Evolutionary conservation across 2,797 vertebrate genomes (phyloP).

Genomic region (Ctenochaetus hawaiiensis): DNA sequence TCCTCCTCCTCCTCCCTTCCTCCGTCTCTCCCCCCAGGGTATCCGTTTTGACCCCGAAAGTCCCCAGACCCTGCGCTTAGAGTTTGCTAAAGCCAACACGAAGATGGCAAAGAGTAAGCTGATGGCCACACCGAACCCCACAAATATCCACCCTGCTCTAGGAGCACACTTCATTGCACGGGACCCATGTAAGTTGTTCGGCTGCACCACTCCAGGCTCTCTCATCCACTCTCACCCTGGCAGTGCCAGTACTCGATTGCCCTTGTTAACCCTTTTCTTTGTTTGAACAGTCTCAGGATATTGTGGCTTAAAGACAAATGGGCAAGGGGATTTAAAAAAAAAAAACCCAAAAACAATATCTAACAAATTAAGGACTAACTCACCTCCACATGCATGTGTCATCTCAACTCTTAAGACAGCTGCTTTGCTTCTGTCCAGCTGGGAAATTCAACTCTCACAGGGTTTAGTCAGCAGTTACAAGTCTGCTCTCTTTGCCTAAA

Average conservation of each 20-base stretch:
- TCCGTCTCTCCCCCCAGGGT: conserved; percentile 89
- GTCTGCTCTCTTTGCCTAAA: conserved; percentile 49
- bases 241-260: conserved; percentile 51
- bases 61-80: conserved; percentile 98
- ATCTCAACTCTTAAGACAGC: conserved; percentile 65
- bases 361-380: conserved; percentile 82
- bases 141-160: conserved; percentile 97
- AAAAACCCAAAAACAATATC: neutral
- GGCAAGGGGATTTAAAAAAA: neutral
- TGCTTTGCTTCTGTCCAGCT: conserved; percentile 68
- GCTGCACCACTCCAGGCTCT: conserved; percentile 84
- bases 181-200: conserved; percentile 98
- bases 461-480: conserved; percentile 38
- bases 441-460: conserved; percentile 35
- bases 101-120: conserved; percentile 99
- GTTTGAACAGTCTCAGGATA: conserved; percentile 16
- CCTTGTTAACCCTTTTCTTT: conserved; percentile 31
- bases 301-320: conserved; percentile 38
- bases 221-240: conserved; percentile 79
- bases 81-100: conserved; percentile 99
- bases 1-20: conserved; percentile 67
- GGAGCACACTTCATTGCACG: conserved; percentile 99
- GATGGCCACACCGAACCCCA: conserved; percentile 99
- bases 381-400: conserved; percentile 86
- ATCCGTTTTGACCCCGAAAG: conserved; percentile 99